Base-by-base conservation (phyloP, 35 echinoderm and acorn worm species). In the Ophiothrix spiculata region DNA sequence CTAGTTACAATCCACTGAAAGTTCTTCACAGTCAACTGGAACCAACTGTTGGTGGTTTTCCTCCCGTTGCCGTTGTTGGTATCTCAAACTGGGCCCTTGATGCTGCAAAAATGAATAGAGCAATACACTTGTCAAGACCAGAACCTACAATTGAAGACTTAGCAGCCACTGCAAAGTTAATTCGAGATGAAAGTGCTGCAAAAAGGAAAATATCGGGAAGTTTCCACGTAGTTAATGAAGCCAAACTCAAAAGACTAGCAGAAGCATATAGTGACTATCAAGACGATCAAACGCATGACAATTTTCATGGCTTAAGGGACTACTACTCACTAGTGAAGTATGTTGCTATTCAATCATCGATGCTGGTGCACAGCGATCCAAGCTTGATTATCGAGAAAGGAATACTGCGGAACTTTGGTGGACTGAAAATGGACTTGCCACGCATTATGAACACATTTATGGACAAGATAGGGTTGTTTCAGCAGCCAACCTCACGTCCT, bases 41-140 rank as follows among this genome's bases (percentile, higher is more conserved):
- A 36, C 86, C 86, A 42, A 79, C 40, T 56, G 41, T 77, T 4
- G 86, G 45, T 46, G 75, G 41, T 15, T 87, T 87, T 79, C 77
- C 86, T 37, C 38, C 46, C 37, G 56, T 88, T 37, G 87, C 87
- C 1, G 76, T 88, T 21, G 77, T 88, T 34, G 87, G 87, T 25
- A 88, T 88, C 31, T 88, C 87, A 21, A 88, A 88, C 78, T 88
- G 87, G 87, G 87, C 87, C 0, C 49, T 88, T 32, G 87, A 88
- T 88, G 76, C 87, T 64, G 87, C 87, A 32, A 88, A 88, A 39
- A 88, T 88, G 87, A 88, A 88, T 38, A 39, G 87, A 40, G 87
- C 76, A 63, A 80, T 88, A 14, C 87, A 80, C 31, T 41, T 88
- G 33, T 88, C 87, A 0, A 33, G 87, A 64, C 76, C 76, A 69